These are phyloP conservation scores for Philaethria dido DNA, from an alignment of 2,888 invertebrate genomes.

Conservation along the genomic window DNA sequence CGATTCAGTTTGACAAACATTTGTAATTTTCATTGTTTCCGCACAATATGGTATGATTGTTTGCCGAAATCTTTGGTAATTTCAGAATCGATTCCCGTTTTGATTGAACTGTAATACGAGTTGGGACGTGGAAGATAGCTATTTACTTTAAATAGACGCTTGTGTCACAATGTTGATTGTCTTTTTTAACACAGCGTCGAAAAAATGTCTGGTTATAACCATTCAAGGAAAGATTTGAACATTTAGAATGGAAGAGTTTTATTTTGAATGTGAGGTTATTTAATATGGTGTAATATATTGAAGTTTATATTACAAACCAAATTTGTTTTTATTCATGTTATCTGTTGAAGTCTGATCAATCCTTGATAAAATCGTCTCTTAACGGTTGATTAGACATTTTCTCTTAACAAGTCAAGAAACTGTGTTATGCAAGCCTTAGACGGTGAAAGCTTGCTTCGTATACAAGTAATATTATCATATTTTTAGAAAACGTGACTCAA, in stretches of 20 bases:
- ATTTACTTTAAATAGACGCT: slow-evolving; percentile 28
- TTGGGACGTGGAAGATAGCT: slow-evolving; percentile 19
- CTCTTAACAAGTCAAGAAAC: background rate
- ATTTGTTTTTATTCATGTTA: background rate
- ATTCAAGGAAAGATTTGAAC: too few species aligned
- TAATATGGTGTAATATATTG: background rate
- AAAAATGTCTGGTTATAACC: too few species aligned
- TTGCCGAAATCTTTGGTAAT: slow-evolving; percentile 28
- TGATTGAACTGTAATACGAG: slow-evolving; percentile 25
- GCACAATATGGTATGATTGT: slow-evolving; percentile 27
- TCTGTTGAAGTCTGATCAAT: background rate
- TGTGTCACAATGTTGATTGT: slow-evolving; percentile 2
- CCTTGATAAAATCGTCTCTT: background rate
- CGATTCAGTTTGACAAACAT: slow-evolving; percentile 31
- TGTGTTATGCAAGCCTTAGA: background rate
- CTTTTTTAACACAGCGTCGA: background rate
- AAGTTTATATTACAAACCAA: background rate
- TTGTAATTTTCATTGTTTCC: slow-evolving; percentile 35
- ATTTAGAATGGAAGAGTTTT: background rate
- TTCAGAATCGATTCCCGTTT: slow-evolving; percentile 18
- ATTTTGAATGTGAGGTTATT: background rate
- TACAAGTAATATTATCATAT: background rate
- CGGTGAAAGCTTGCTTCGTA: background rate
- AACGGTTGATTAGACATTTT: background rate
- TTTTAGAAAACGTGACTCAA: slow-evolving; percentile 20